Base-by-base conservation (phyloP, 2,113 vertebrate species). In the Irena cyanogastra region DNA sequence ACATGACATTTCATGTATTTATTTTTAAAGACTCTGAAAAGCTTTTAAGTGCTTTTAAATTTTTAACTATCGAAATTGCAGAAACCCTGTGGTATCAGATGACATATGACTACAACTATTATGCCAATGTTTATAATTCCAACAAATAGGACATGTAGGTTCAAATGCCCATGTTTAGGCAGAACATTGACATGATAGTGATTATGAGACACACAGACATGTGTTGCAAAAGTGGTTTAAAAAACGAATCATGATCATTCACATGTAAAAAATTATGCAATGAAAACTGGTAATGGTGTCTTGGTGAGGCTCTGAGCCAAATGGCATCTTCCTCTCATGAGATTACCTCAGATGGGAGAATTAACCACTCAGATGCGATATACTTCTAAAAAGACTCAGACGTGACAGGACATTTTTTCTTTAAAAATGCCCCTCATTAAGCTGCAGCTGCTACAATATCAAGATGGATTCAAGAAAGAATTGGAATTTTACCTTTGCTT, bases 1-100 rank as follows among this genome's bases (percentile, higher is more conserved):
- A 96, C 9, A 68, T 57, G 80, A 81, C 17, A 90, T 90, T 92
- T 75, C 35, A 68, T 33, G 11, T 49, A 87, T 47, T 78, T 85
- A 63, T 91, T 96, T 93, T 74, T 75, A 83, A 93, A 90, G 69
- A 72, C 45, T 33, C 56, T 92, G 88, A 61, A 75, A 83, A 78
- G 45, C 26, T 81, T 87, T 79, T 33, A 87, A 71, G 72, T 3
- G 27, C 57, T 90, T 95, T 74, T 45, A 41, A 68, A 81, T 49
- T 64, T 64, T 23, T 90, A 83, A 87, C 42, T 68, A 53, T 12
- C 1, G 1, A 49, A 93, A 78, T 53, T 1, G 11, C 41, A 78
- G 71, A 90, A 90, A 81, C 6, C 16, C 52, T 50, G 41, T 23
- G 37, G 41, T 64, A 83, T 50, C 39, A 64, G 64, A 60, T 64